Conservation (phyloP, 2,888 invertebrate species). For the Metellina segmentata region DNA sequence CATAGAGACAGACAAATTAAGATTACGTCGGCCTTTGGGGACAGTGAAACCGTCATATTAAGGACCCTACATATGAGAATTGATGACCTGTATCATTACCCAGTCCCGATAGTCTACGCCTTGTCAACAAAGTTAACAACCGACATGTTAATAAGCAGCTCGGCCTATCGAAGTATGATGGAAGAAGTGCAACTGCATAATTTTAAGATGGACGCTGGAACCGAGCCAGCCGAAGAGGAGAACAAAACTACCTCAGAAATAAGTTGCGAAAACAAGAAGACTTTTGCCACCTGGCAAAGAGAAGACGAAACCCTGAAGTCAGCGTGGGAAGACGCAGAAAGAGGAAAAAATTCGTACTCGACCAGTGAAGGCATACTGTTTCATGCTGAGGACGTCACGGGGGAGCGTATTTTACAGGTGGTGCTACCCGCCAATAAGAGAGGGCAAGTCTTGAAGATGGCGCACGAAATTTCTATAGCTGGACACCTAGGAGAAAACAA, state of each 20-base stretch:
- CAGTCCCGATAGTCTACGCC: neutral
- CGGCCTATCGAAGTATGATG: neutral
- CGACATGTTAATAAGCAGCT: neutral
- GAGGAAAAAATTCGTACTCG: no score
- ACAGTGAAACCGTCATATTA: no score
- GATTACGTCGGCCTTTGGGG: no score
- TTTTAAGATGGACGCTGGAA: neutral
- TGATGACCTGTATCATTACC: no score
- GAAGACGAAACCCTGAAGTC: no score
- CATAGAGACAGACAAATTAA: no score
- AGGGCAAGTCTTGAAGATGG: neutral
- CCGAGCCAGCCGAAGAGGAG: no score
- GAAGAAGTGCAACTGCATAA: no score
- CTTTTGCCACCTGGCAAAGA: no score
- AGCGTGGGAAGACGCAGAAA: no score
- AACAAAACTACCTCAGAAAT: neutral
- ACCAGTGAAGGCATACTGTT: neutral
- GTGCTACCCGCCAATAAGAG: neutral
- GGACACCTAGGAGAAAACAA: slow-evolving; percentile 7
- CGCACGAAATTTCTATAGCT: neutral
- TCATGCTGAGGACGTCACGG: neutral
- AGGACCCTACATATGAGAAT: no score
- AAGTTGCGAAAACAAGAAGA: neutral
- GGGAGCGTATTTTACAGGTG: no score
- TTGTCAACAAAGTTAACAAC: neutral